Evolutionary conservation across 2,113 vertebrate genomes (phyloP), one percentile per base, ranked within the genome.

Genomic region (Oreocharis arfaki): DNA sequence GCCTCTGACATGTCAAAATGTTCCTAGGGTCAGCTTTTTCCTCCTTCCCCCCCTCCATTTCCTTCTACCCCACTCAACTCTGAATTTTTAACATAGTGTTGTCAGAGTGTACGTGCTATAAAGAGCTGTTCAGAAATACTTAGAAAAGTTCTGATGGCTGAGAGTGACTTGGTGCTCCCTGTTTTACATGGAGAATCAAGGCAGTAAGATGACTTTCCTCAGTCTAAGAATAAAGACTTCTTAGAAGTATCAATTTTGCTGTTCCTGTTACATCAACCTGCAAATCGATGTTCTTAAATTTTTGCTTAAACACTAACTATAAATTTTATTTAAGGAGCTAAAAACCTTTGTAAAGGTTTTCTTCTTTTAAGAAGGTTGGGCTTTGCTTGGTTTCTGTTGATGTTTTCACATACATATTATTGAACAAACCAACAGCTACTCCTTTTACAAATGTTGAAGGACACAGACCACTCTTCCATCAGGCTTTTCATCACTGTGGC

Each of bases 291-390:
- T 75, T 52, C 44, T 78, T 64, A n/a, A 42, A 11, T 35, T 77
- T 83, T 73, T 73, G 11, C 37, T 75, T 74, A 56, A 93, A 96
- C 92, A 93, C 84, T 93, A 96, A 90, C 19, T 61, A 30, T 35
- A 8, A 63, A 47, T 76, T 92, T 74, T 81, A 37, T 37, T 94
- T 23, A 67, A 90, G 30, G 59, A 86, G 39, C 9, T 61, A n/a
- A 60, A 70, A 42, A 67, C 46, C 55, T 81, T 59, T 64, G 32
- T 65, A 32, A 86, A 83, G 71, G 26, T 55, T 23, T 49, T 61
- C 24, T 64, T 67, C 23, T 67, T 53, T 57, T 42, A 24, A 56
- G 46, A 37, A 53, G 30, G 16, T 30, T 57, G 50, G 8, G 9
- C 3, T 61, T 92, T 85, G 46, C 57, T 94, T 92, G 7, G 7